Evolutionary conservation across 2,888 invertebrate species (phyloP).

Genomic region (Drosophila affinis): DNA sequence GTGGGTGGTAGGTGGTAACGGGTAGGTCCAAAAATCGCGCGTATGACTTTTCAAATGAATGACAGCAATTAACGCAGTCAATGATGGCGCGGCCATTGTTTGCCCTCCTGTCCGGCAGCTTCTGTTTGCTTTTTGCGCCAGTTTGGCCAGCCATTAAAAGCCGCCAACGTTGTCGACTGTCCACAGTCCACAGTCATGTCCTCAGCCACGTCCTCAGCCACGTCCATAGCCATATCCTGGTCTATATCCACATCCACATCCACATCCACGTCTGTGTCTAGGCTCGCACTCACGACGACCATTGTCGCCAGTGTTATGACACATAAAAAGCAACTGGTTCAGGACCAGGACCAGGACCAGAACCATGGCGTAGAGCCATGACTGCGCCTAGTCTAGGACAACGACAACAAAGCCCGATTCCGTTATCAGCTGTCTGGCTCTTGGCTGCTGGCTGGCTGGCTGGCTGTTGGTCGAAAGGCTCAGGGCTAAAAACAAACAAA

Average conservation of each 20-base stretch:
- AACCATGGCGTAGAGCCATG: too few species aligned
- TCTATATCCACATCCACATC: neutral
- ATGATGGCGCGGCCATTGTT: slow-evolving; percentile 68
- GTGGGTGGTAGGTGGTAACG: neutral
- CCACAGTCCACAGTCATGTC: slow-evolving; percentile 5
- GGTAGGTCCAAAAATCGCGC: slow-evolving; percentile 52
- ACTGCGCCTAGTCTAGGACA: slow-evolving; percentile 29
- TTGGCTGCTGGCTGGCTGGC: slow-evolving; percentile 6
- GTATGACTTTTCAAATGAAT: slow-evolving; percentile 77
- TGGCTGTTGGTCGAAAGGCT: slow-evolving; percentile 20
- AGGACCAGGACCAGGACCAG: slow-evolving; percentile 3
- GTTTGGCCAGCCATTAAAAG: slow-evolving; percentile 61
- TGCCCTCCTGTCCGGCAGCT: slow-evolving; percentile 31
- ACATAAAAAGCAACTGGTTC: slow-evolving; percentile 61
- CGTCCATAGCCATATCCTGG: too few species aligned
- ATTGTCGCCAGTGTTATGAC: slow-evolving; percentile 54
- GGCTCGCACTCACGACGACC: neutral
- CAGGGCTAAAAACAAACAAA: slow-evolving; percentile 67
- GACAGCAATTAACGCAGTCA: slow-evolving; percentile 79
- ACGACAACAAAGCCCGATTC: slow-evolving; percentile 49
- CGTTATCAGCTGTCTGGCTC: slow-evolving; percentile 38
- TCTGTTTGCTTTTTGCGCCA: slow-evolving; percentile 30
- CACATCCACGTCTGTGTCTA: neutral
- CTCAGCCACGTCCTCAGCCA: neutral
- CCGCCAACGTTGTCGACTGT: slow-evolving; percentile 40